Percentiles rank a stretch among this genome's conserved stretches.
These are phyloP conservation scores for Microctenopoma stevenorrisi DNA, from an alignment of 2,797 vertebrate genomes.

Conservation along the genomic window DNA sequence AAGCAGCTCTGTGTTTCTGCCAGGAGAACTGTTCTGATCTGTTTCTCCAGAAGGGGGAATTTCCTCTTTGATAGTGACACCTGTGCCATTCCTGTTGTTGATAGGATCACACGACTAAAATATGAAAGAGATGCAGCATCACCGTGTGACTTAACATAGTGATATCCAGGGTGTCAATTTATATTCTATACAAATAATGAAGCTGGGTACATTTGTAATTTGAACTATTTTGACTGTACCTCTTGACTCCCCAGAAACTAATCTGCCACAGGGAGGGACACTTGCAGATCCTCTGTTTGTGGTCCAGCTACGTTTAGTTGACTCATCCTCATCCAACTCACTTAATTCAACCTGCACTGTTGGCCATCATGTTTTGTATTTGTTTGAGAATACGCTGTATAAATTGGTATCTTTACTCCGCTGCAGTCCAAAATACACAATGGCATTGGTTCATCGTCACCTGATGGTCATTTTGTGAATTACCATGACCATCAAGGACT, in stretches of 20 bases:
- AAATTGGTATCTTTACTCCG: slow-evolving; percentile 17
- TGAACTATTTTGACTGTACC: no score
- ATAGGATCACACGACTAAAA: slow-evolving; percentile 51
- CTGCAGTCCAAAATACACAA: slow-evolving; percentile 10
- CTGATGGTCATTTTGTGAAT: slow-evolving; percentile 18
- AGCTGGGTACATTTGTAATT: not conserved
- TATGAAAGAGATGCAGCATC: slow-evolving; percentile 33
- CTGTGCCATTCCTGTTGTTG: slow-evolving; percentile 39
- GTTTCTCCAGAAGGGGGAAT: slow-evolving; percentile 39
- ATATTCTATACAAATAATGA: slow-evolving; percentile 25
- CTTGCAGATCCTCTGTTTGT: not conserved
- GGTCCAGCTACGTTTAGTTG: slow-evolving; percentile 9
- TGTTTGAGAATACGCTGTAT: slow-evolving; percentile 20
- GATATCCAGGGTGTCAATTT: slow-evolving; percentile 18
- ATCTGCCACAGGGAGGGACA: not conserved
- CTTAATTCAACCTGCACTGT: slow-evolving; percentile 9
- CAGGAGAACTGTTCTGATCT: slow-evolving; percentile 31
- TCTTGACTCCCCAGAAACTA: no score
- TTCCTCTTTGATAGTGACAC: slow-evolving; percentile 53
- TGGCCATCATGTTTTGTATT: slow-evolving; percentile 29
- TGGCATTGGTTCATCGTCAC: not conserved
- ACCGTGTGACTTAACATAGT: slow-evolving; percentile 46
- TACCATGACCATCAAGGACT: slow-evolving; percentile 21
- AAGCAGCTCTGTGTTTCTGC: slow-evolving; percentile 24
- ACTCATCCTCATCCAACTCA: slow-evolving; percentile 2